Evolutionary conservation across 1,140 invertebrate genomes (phyloP).

Genomic region (Arctopsyche grandis): DNA sequence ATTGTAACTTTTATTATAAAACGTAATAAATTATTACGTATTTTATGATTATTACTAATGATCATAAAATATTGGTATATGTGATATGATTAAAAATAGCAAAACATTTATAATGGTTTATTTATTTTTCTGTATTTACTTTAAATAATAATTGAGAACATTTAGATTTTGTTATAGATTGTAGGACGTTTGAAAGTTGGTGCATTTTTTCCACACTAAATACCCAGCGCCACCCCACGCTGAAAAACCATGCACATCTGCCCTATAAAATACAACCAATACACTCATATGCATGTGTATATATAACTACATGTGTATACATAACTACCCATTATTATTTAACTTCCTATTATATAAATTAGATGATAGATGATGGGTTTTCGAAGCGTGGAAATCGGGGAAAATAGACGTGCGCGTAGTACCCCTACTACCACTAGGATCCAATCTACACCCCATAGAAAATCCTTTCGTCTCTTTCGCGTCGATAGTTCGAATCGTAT

Average conservation of each 20-base stretch:
- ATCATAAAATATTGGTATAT: too few relatives aligned
- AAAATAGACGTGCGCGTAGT: constrained; percentile 47
- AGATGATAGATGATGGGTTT: constrained; percentile 54
- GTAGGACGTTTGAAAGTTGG: too few relatives aligned
- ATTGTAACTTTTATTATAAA: too few relatives aligned
- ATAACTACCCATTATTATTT: constrained; percentile 54
- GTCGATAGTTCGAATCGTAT: neutral
- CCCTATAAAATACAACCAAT: constrained; percentile 33
- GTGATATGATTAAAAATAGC: too few relatives aligned
- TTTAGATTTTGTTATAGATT: too few relatives aligned
- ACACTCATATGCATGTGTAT: neutral
- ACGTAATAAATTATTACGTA: too few relatives aligned
- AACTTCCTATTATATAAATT: constrained; percentile 54
- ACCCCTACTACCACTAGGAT: constrained; percentile 18
- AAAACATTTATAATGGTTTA: too few relatives aligned
- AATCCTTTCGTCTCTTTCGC: constrained; percentile 17
- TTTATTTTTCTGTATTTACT: too few relatives aligned
- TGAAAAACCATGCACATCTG: constrained; percentile 50
- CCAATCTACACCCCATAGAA: constrained; percentile 45
- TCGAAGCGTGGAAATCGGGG: constrained; percentile 52
- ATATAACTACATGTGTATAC: neutral
- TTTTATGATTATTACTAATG: too few relatives aligned
- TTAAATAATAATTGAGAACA: too few relatives aligned
- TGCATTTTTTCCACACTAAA: constrained; percentile 37
- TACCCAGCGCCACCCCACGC: constrained; percentile 26